Conservation (phyloP, 1,140 invertebrate genomes). For the Octopus bimaculoides region DNA sequence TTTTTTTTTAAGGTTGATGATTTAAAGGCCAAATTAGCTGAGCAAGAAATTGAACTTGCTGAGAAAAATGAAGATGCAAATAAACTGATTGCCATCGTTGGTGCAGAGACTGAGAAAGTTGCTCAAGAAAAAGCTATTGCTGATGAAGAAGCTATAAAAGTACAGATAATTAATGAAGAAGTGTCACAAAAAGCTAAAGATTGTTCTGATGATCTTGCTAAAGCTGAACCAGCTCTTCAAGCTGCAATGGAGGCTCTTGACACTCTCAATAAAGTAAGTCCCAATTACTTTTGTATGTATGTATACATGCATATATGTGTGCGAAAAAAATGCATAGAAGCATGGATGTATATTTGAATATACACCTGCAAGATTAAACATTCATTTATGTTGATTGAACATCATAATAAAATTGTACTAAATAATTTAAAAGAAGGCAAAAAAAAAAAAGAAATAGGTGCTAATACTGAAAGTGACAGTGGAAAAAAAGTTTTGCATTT, state of each 20-base stretch:
- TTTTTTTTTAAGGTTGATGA: constrained; percentile 69
- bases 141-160: constrained; percentile 87
- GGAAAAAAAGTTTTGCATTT: no score
- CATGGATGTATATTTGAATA: no score
- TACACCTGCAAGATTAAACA: no score
- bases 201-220: constrained; percentile 85
- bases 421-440: no score
- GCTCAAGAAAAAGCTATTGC: constrained; percentile 82
- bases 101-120: constrained; percentile 88
- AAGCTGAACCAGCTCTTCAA: constrained; percentile 85
- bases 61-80: constrained; percentile 92
- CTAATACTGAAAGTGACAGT: no score
- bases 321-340: no score
- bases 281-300: no score
- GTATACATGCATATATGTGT: no score
- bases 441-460: no score
- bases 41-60: constrained; percentile 86
- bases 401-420: no score
- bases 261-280: constrained; percentile 79
- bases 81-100: constrained; percentile 85
- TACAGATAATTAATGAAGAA: constrained; percentile 84
- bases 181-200: constrained; percentile 87
- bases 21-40: constrained; percentile 82
- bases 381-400: no score
- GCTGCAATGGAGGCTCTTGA: constrained; percentile 90